These are phyloP conservation scores for Nezara viridula DNA, from an alignment of 2,888 invertebrate species.

Conservation along the genomic window DNA sequence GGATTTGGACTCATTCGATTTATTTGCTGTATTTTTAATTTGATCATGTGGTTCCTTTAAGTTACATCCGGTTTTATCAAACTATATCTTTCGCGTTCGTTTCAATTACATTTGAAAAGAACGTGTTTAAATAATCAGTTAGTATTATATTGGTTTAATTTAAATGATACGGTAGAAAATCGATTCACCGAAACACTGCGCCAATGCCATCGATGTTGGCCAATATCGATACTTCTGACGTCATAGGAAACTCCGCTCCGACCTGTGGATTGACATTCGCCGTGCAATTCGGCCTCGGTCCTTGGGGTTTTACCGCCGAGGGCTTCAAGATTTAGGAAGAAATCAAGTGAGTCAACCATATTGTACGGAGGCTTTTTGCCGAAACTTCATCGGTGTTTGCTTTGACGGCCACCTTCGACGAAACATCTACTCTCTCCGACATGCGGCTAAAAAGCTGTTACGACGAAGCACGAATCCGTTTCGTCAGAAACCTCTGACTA, in stretches of 20 bases:
- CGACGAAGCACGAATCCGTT: background rate
- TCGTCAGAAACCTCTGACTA: constrained; percentile 18
- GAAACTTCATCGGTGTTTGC: background rate
- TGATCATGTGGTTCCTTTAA: too few species aligned
- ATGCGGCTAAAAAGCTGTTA: background rate
- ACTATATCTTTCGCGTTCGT: too few species aligned
- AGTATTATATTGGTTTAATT: too few species aligned
- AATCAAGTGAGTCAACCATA: constrained; percentile 8
- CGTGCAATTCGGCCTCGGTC: constrained; percentile 9
- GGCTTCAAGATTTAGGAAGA: constrained; percentile 32
- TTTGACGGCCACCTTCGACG: background rate
- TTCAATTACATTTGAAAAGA: too few species aligned
- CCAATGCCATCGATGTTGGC: background rate
- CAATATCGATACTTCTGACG: background rate
- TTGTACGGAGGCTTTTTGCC: background rate
- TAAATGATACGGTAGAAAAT: background rate
- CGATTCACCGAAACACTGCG: background rate
- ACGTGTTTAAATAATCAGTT: too few species aligned
- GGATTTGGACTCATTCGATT: too few species aligned
- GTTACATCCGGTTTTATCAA: too few species aligned
- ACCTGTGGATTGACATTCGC: background rate
- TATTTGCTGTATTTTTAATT: too few species aligned
- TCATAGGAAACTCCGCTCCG: constrained; percentile 21
- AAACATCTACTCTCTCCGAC: background rate
- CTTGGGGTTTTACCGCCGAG: constrained; percentile 28